These are phyloP conservation scores for Phrynocephalus guinanensis DNA, from an alignment of 2,797 vertebrate genomes.

Conservation along the genomic window DNA sequence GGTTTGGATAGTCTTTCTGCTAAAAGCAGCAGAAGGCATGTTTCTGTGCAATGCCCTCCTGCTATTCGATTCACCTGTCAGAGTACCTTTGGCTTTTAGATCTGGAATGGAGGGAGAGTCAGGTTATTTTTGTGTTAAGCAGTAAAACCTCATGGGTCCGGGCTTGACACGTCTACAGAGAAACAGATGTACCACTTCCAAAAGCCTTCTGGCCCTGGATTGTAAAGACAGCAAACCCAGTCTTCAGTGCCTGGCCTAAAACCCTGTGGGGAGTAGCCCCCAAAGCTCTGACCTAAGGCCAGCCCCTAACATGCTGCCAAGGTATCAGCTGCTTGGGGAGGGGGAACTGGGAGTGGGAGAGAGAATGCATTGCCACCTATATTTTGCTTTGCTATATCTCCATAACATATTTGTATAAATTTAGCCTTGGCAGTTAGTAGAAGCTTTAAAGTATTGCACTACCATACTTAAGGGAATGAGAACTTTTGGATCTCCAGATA, in stretches of 20 bases:
- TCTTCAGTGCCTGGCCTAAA: not conserved
- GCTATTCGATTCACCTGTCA: not conserved
- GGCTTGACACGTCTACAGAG: not conserved
- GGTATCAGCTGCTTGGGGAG: not conserved
- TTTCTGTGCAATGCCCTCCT: too few relatives aligned
- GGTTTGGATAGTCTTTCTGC: too few relatives aligned
- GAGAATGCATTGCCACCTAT: not conserved
- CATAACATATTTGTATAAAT: conserved; percentile 4
- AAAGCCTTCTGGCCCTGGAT: not conserved
- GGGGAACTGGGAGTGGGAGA: not conserved
- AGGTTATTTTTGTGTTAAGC: not conserved
- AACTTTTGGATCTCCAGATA: too few relatives aligned
- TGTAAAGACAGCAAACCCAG: not conserved
- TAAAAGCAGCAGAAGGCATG: too few relatives aligned
- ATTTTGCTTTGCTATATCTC: not conserved
- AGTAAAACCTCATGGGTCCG: not conserved
- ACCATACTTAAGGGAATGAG: not conserved
- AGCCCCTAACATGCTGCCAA: not conserved
- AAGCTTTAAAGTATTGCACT: not conserved
- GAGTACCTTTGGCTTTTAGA: not conserved
- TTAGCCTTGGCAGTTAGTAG: conserved; percentile 21
- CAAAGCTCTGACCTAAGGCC: not conserved
- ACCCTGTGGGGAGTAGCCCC: not conserved
- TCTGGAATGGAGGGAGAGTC: not conserved
- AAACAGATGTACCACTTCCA: too few relatives aligned